phyloP scores from a whole-genome alignment of 1,140 invertebrate genomes.

The Eulimnadia texana region DNA sequence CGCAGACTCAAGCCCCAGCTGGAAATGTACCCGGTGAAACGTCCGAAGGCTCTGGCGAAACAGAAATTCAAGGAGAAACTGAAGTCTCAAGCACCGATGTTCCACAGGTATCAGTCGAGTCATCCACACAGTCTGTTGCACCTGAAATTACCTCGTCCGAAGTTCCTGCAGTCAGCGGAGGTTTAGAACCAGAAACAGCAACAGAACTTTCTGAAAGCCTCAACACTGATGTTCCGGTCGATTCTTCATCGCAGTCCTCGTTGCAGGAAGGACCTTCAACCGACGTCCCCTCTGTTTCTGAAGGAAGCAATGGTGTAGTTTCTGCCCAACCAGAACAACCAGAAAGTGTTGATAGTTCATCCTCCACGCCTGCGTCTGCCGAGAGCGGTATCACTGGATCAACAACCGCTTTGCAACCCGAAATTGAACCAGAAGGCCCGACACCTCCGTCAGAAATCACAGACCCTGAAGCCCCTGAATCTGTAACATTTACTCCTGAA shows the following conservation, averaged over 20 bases:
- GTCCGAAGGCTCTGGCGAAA: not conserved
- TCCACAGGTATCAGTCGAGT: too few relatives aligned
- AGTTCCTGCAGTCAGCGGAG: constrained; percentile 5
- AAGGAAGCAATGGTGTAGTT: constrained; percentile 16
- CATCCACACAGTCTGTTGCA: constrained; percentile 6
- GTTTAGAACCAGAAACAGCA: too few relatives aligned
- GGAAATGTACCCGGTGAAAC: not conserved
- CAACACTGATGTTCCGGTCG: not conserved
- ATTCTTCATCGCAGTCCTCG: not conserved
- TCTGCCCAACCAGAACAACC: constrained; percentile 3
- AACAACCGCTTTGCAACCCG: not conserved
- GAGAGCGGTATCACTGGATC: not conserved
- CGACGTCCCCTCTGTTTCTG: not conserved
- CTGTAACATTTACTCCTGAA: constrained; percentile 11
- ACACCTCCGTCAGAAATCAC: not conserved
- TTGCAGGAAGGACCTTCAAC: not conserved
- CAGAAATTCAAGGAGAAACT: not conserved
- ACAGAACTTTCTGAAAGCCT: constrained; percentile 15
- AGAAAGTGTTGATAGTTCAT: not conserved
- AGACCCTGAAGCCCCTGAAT: not conserved
- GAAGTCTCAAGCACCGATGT: not conserved
- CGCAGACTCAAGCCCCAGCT: not conserved
- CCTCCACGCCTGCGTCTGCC: not conserved
- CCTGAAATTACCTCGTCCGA: constrained; percentile 14
- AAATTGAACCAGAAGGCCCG: not conserved